Conservation (phyloP, 2,797 vertebrate species). For the Mastacembelus armatus region DNA sequence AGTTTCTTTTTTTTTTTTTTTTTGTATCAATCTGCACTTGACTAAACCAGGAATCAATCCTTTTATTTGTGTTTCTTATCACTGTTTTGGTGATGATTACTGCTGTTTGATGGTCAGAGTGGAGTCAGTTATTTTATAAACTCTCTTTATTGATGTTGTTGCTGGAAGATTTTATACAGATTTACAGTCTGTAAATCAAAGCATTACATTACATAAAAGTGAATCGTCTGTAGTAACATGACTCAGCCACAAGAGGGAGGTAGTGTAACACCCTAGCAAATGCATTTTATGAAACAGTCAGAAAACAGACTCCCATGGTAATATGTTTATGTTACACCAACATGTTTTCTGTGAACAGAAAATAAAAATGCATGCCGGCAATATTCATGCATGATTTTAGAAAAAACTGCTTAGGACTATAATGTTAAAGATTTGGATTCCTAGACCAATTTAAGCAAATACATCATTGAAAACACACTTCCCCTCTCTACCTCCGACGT, state of each 20-base stretch:
- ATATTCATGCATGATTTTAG: too few relatives aligned
- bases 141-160: background rate
- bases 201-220: background rate
- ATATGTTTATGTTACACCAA: background rate
- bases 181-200: background rate
- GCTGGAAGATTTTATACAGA: too few relatives aligned
- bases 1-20: too few relatives aligned
- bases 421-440: background rate
- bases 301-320: constrained; percentile 10
- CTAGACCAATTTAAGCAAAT: constrained; percentile 1
- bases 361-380: background rate
- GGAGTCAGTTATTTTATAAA: too few relatives aligned
- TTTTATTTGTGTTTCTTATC: background rate
- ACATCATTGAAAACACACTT: background rate
- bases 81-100: background rate
- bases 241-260: constrained; percentile 51
- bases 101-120: background rate
- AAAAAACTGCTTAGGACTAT: background rate
- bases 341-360: background rate
- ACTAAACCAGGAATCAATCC: background rate
- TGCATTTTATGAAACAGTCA: too few relatives aligned
- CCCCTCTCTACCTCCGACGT: constrained; percentile 27
- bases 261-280: background rate
- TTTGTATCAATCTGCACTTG: too few relatives aligned
- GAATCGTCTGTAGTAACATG: constrained; percentile 27